A percentile compares a stretch with the other conserved stretches of the same genome.
Conservation (phyloP, 2,888 invertebrate genomes). For the Anoplius nigerrimus region DNA sequence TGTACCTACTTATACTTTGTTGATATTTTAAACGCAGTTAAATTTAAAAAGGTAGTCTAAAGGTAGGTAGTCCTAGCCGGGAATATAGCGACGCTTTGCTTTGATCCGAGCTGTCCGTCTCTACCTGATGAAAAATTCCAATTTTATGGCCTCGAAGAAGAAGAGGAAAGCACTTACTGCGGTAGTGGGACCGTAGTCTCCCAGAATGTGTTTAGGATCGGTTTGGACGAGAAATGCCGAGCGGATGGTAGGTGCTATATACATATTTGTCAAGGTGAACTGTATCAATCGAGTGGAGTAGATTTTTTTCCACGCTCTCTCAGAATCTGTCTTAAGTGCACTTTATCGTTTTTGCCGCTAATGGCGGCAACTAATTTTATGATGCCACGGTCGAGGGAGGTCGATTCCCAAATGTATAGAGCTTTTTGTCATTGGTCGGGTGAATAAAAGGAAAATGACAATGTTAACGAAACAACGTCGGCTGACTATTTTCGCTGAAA, state of each 20-base stretch:
- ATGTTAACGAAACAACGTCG: no score
- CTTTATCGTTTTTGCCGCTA: not conserved
- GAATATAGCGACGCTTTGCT: slow-evolving; percentile 50
- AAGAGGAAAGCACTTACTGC: slow-evolving; percentile 48
- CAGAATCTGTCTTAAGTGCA: slow-evolving; percentile 23
- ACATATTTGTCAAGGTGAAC: not conserved
- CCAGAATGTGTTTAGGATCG: slow-evolving; percentile 55
- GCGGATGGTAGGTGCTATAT: slow-evolving; percentile 15
- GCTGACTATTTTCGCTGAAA: no score
- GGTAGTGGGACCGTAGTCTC: slow-evolving; percentile 32
- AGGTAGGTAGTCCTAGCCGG: slow-evolving; percentile 52
- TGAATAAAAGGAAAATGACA: no score
- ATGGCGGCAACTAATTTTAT: no score
- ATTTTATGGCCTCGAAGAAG: slow-evolving; percentile 52
- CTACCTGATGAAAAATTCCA: slow-evolving; percentile 49
- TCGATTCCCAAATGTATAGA: not conserved
- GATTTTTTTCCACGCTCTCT: slow-evolving; percentile 28
- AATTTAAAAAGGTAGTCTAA: slow-evolving; percentile 46
- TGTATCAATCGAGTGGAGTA: slow-evolving; percentile 8
- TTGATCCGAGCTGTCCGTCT: slow-evolving; percentile 6
- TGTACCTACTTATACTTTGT: not conserved
- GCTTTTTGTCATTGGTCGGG: no score
- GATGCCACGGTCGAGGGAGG: no score
- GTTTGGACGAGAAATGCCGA: slow-evolving; percentile 44
- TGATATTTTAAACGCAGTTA: slow-evolving; percentile 44